Evolutionary conservation across 2,888 invertebrate genomes (phyloP), one percentile per base, ranked within the genome.

Genomic region (Xanthorhoe spadicearia): DNA sequence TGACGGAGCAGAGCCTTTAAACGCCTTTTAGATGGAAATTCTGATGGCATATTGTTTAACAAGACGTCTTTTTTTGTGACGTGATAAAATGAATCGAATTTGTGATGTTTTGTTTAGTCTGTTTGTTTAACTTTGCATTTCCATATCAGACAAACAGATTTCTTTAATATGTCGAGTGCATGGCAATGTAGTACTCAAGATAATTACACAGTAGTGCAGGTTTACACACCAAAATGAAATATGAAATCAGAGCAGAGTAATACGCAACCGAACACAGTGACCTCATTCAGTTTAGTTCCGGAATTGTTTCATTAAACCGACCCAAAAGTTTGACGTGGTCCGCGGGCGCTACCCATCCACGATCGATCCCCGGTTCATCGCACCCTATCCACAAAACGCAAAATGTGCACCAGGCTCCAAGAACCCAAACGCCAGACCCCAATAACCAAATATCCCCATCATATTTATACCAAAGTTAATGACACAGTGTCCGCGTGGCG

Each of bases 11-110:
- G 82, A 79, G 81, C 82, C 81, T 84, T 86, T 87, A 87, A 90
- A 89, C 81, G 89, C 83, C 80, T 86, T 92, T 90, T 83, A 85
- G 85, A 90, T 90, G 88, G 85, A 88, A 92, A 89, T 90, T 85
- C 83, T 85, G 83, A 88, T 82, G 84, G 83, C 77, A 77, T 83
- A 89, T 90, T 90, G 90, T 92, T 90, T 88, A 86, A 91, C 89
- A 90, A 87, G 83, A 70, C 81, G 70, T 78, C 81, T 79, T 82
- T 81, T n/a, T 78, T 73, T 68, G 68, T 54, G 70, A 71, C 57
- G 64, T 67, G 52, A 70, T 75, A 70, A 71, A 70, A 66, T 63
- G 65, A 67, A 71, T 56, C 61, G 61, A 61, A 68, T 71, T 61
- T 61, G 65, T 61, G 55, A 48, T 66, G 56, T 71, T 67, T 70